Conservation (phyloP, 2,113 vertebrate genomes). For the Pogonocichla stellata region DNA sequence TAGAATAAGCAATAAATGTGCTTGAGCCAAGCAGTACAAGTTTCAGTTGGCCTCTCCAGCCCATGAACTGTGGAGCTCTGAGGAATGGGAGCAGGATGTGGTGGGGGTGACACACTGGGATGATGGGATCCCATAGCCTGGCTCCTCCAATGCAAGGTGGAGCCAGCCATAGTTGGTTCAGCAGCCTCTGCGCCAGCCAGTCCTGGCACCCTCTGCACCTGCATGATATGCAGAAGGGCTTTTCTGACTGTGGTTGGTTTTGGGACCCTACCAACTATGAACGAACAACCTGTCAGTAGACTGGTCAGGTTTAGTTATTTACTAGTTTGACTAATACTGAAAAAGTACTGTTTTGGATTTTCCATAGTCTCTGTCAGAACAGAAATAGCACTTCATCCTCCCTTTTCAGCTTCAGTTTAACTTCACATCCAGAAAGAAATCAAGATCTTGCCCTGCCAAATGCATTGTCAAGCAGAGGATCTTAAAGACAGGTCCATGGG, state of each 20-base stretch:
- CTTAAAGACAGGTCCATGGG: neutral
- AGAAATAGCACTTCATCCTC: neutral
- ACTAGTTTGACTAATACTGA: neutral
- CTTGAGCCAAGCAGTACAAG: neutral
- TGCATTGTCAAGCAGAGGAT: neutral
- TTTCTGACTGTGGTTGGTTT: neutral
- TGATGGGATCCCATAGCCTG: neutral
- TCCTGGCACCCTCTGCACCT: neutral
- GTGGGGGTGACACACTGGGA: accelerated
- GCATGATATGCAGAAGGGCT: accelerated
- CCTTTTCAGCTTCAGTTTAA: neutral
- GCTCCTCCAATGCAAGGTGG: neutral
- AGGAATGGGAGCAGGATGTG: neutral
- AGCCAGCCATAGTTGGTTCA: neutral
- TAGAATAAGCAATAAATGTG: neutral
- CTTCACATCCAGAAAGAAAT: neutral
- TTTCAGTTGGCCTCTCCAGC: neutral
- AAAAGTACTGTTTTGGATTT: neutral
- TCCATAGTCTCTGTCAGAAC: neutral
- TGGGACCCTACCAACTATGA: neutral
- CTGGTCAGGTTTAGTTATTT: neutral
- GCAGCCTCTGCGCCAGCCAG: neutral
- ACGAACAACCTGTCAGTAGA: neutral
- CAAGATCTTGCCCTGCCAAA: neutral
- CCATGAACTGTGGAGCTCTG: neutral